Evolutionary conservation across 2,797 vertebrate genomes (phyloP), one percentile per base, ranked within the genome.

Genomic region (Bovichtus variegatus): DNA sequence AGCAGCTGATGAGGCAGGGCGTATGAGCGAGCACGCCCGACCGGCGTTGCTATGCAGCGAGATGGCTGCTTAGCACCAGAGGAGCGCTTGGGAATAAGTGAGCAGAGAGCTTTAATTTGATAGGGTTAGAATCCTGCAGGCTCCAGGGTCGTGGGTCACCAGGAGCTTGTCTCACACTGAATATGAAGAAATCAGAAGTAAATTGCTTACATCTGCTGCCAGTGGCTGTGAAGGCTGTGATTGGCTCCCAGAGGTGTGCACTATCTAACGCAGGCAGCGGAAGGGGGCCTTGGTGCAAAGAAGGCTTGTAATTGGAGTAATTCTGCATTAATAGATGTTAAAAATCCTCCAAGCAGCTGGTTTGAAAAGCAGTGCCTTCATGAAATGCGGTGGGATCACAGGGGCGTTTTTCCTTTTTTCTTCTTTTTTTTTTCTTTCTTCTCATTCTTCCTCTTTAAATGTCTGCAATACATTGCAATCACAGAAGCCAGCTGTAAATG

Each of bases 61-160:
- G 97, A 97, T 95, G 96, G 96, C 97, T 96, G 97, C 96, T 97
- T 96, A 97, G 97, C 95, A 95, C 96, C 94, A 89, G 96, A 97
- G 95, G 93, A 97, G 97, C 97, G 95, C 97, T 96, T 90, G 97
- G 98, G 98, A 98, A 98, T 99, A 99, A 99, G 98, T 99, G 98
- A 99, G 97, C 98, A 99, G 98, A 99, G 97, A 97, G 97, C 97
- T 99, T 98, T 99, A 99, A 99, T 99, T 99, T 99, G 97, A 99
- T 99, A 98, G 97, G 98, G 98, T 99, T 98, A 99, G 98, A 98
- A 99, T 99, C 98, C 98, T 98, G 98, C 98, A 99, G 98, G 97
- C 97, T 98, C 94, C 63, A 29, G 94, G 97, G 97, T 96, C 95
- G 96, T 86, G 96, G 98, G 98, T 98, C 97, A 95, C 95, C 95